Percentiles rank a stretch among this genome's conserved stretches.
Evolutionary conservation across 2,888 invertebrate species (phyloP).

Genomic region (Trissoscelio sp.): DNA sequence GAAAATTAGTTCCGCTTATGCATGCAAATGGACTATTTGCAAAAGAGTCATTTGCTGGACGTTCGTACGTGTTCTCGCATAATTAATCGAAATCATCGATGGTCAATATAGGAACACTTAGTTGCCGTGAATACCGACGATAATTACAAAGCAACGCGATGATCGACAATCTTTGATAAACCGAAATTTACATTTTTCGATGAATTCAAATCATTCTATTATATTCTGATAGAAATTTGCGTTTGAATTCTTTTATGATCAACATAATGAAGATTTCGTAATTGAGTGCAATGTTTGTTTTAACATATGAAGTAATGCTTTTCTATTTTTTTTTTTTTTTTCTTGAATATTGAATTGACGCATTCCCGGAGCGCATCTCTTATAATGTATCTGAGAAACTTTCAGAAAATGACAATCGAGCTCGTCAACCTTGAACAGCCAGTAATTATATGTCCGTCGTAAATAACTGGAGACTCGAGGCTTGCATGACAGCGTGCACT

Average conservation of each 20-base stretch:
- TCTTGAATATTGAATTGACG: slow-evolving; percentile 26
- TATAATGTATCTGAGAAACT: slow-evolving; percentile 71
- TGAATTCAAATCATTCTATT: no score
- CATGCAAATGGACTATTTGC: slow-evolving; percentile 60
- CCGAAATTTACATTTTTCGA: background rate
- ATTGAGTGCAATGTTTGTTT: no score
- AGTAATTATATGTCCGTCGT: slow-evolving; percentile 76
- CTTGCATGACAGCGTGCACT: slow-evolving; percentile 72
- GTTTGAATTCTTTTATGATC: no score
- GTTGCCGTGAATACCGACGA: slow-evolving; percentile 27
- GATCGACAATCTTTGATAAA: slow-evolving; percentile 13
- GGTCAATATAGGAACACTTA: slow-evolving; percentile 51
- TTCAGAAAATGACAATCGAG: slow-evolving; percentile 75
- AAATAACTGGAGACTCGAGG: slow-evolving; percentile 74
- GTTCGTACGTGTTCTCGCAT: slow-evolving; percentile 51
- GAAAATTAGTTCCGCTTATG: slow-evolving; percentile 55
- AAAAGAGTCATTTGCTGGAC: slow-evolving; percentile 38
- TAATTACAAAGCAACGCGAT: slow-evolving; percentile 33
- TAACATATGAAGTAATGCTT: slow-evolving; percentile 12
- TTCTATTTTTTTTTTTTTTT: slow-evolving; percentile 37
- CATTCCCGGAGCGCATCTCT: slow-evolving; percentile 55
- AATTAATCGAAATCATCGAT: slow-evolving; percentile 56
- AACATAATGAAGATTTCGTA: no score
- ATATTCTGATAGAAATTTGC: no score
- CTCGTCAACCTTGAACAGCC: slow-evolving; percentile 75